Percentiles rank a stretch among this genome's conserved stretches.
Evolutionary conservation across 2,113 vertebrate species (phyloP).

Genomic region (Eolophus roseicapilla): DNA sequence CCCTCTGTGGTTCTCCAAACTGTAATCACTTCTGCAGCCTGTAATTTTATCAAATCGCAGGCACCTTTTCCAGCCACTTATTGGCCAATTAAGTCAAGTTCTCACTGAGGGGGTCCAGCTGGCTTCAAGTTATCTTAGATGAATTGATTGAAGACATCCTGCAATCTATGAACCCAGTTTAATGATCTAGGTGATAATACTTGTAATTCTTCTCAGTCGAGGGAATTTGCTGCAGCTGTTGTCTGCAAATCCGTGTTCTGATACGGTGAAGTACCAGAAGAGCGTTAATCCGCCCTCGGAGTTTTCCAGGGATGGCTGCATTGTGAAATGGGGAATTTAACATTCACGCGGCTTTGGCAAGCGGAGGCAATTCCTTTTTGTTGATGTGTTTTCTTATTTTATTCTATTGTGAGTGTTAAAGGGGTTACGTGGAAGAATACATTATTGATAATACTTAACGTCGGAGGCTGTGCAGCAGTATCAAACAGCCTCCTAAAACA

Average conservation of each 20-base stretch:
- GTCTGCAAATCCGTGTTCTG: constrained; percentile 91
- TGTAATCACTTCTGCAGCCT: constrained; percentile 89
- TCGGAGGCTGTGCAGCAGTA: neutral
- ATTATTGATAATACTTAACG: constrained; percentile 46
- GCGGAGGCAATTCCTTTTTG: constrained; percentile 31
- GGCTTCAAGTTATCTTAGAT: constrained; percentile 94
- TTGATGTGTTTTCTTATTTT: constrained; percentile 53
- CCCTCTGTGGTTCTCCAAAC: constrained; percentile 79
- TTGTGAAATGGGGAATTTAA: constrained; percentile 82
- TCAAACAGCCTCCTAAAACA: constrained; percentile 53
- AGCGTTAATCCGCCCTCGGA: constrained; percentile 87
- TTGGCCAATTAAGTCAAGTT: constrained; percentile 99
- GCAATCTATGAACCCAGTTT: constrained; percentile 95
- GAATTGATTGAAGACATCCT: constrained; percentile 98
- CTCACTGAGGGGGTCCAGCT: constrained; percentile 98
- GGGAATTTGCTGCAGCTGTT: constrained; percentile 98
- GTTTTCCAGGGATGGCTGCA: constrained; percentile 75
- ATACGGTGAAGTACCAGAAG: constrained; percentile 86
- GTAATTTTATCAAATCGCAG: constrained; percentile 98
- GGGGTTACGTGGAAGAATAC: constrained; percentile 25
- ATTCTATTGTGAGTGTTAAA: constrained; percentile 44
- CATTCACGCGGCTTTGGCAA: constrained; percentile 62
- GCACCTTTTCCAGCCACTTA: constrained; percentile 97
- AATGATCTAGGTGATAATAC: constrained; percentile 99
- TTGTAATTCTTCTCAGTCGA: constrained; percentile 99